Conservation (phyloP, 2,113 vertebrate genomes). For the Gopherus flavomarginatus region DNA sequence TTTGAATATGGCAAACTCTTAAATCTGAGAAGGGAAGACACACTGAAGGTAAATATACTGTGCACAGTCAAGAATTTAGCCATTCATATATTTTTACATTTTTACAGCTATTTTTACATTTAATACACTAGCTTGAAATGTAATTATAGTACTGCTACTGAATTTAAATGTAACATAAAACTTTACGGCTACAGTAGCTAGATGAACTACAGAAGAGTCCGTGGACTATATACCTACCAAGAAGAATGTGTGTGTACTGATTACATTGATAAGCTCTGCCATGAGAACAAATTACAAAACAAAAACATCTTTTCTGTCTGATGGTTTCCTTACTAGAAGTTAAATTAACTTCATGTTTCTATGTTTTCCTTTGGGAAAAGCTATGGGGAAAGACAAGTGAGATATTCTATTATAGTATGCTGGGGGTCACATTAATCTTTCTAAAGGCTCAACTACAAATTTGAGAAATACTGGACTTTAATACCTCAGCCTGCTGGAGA, state of each 20-base stretch:
- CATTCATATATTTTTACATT: not conserved
- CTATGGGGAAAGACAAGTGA: not conserved
- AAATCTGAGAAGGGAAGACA: not conserved
- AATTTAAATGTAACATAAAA: not conserved
- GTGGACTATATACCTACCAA: not conserved
- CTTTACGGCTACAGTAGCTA: not conserved
- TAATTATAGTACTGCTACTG: not conserved
- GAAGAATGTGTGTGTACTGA: not conserved
- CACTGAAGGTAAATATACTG: not conserved
- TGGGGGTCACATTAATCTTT: not conserved
- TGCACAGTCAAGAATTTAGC: not conserved
- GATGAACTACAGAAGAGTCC: not conserved
- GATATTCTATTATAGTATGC: not conserved
- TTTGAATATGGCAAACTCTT: not conserved
- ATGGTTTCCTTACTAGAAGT: rapidly evolving
- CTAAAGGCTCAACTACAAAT: not conserved
- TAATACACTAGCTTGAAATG: not conserved
- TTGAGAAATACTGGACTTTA: not conserved
- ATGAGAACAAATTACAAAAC: not conserved
- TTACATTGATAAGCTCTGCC: not conserved
- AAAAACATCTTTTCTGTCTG: not conserved
- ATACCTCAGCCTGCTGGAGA: not conserved
- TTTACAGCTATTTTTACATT: not conserved
- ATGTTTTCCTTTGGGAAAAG: not conserved
- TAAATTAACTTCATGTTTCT: not conserved